Conservation (phyloP, 1,140 invertebrate genomes). For the Homarus americanus region DNA sequence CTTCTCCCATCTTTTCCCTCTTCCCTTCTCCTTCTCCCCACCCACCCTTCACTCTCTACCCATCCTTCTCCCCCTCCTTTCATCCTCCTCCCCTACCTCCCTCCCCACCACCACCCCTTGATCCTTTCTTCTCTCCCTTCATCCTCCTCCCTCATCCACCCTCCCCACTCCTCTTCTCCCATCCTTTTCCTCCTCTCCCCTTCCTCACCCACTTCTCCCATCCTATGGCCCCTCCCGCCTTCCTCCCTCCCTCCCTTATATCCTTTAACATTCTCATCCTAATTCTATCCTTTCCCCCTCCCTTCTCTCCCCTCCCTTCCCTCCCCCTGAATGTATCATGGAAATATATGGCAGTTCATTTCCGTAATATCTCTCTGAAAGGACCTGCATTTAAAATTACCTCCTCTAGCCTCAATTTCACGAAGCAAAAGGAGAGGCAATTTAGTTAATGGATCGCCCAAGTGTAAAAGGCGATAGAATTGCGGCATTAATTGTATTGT, state of each 20-base stretch:
- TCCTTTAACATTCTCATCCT: too few species aligned
- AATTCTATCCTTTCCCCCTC: neutral
- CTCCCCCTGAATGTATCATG: conserved; percentile 11
- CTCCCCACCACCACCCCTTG: neutral
- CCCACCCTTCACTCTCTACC: too few species aligned
- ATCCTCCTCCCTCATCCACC: neutral
- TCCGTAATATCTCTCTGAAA: conserved; percentile 42
- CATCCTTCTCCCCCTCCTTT: too few species aligned
- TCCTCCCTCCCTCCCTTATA: neutral
- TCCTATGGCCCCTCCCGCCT: neutral
- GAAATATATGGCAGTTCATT: conserved; percentile 36
- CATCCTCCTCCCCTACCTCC: too few species aligned
- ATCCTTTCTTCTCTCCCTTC: neutral
- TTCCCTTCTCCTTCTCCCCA: neutral
- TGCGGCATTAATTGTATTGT: conserved; percentile 41
- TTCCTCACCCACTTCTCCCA: neutral
- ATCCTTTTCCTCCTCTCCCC: neutral
- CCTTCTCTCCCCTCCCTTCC: neutral
- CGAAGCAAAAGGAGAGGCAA: conserved; percentile 35
- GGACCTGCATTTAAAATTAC: conserved; percentile 42
- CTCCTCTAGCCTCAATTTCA: conserved; percentile 32
- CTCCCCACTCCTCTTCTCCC: neutral
- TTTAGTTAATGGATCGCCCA: conserved; percentile 35
- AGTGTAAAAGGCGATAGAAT: conserved; percentile 43
- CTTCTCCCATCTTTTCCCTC: neutral